phyloP scores from a whole-genome alignment of 2,888 invertebrate species.

The Zele albiditarsus region DNA sequence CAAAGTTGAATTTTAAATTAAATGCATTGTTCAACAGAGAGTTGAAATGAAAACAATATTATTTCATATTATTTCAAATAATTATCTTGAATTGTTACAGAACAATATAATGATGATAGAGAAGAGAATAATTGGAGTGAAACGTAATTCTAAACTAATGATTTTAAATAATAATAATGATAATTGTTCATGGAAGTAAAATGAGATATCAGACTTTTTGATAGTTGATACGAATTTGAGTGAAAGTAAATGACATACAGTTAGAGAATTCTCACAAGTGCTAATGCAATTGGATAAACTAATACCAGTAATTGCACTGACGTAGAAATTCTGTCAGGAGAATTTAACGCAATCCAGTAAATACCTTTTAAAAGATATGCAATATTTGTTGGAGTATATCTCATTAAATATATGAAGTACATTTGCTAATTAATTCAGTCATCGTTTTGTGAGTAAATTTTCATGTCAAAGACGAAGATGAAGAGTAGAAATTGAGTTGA shows the following conservation, averaged over 20 bases:
- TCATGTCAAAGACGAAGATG: not conserved
- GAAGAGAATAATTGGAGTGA: not conserved
- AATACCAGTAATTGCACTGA: slow-evolving; percentile 6
- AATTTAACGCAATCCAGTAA: not conserved
- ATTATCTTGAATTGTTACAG: not conserved
- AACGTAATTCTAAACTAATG: too few species aligned
- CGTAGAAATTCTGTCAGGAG: not conserved
- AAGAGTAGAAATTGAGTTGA: not conserved
- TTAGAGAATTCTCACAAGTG: not conserved
- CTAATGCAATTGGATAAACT: slow-evolving; percentile 22
- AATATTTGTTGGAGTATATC: not conserved
- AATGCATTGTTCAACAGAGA: not conserved
- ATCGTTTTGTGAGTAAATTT: not conserved
- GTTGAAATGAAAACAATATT: not conserved
- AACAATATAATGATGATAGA: not conserved
- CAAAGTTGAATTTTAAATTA: not conserved
- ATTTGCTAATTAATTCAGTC: not conserved
- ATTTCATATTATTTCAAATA: not conserved
- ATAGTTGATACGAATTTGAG: not conserved
- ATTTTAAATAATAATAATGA: not conserved
- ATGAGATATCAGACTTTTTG: not conserved
- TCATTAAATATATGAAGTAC: not conserved
- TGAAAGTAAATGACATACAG: not conserved
- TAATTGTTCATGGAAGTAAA: not conserved
- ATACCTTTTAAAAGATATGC: not conserved